phyloP scores from a whole-genome alignment of 2,797 vertebrate species.

The Eulemur mongoz region DNA sequence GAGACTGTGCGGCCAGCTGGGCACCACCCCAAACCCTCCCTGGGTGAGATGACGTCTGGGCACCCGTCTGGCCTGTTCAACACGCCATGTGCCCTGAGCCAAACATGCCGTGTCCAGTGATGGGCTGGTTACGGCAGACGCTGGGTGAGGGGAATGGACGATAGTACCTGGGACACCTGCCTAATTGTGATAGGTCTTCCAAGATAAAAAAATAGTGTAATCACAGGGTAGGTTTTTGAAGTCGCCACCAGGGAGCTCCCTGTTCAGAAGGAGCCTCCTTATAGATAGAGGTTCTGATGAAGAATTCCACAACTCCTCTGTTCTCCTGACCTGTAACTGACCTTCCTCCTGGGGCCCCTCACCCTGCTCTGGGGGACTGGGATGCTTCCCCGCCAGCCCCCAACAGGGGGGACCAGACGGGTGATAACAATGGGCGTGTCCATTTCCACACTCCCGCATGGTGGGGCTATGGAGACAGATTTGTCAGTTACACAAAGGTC shows the following conservation, averaged over 20 bases:
- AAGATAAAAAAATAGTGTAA: not conserved
- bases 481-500: not conserved
- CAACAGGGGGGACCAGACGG: not conserved
- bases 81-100: not conserved
- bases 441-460: not conserved
- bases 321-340: not conserved
- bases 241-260: not conserved
- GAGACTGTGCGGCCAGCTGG: not conserved
- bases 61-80: not conserved
- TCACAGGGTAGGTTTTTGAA: not conserved
- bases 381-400: not conserved
- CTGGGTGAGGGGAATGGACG: not conserved
- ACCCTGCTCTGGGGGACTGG: not conserved
- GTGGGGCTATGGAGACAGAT: not conserved
- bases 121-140: not conserved
- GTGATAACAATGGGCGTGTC: not conserved
- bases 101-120: not conserved
- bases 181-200: not conserved
- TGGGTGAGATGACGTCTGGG: not conserved
- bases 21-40: not conserved
- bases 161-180: not conserved
- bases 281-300: not conserved
- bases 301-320: not conserved
- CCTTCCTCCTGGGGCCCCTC: not conserved
- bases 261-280: not conserved